Evolutionary conservation across 2,797 vertebrate genomes (phyloP).

Genomic region (Xenentodon cancila): DNA sequence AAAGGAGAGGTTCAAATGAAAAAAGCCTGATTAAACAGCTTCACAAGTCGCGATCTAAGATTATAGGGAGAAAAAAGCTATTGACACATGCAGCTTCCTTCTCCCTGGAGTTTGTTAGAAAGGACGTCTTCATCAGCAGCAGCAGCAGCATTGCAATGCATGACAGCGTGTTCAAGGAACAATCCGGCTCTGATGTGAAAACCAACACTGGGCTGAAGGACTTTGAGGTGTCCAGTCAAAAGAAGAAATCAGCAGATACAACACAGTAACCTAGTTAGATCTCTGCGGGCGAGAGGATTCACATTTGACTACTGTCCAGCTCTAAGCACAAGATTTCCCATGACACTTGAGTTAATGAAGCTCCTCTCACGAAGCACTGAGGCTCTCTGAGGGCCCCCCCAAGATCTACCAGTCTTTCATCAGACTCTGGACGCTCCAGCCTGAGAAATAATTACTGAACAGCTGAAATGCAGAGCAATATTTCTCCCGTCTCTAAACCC

Average conservation of each 20-base stretch:
- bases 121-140: too few relatives aligned
- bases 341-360: constrained; percentile 58
- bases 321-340: constrained; percentile 53
- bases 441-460: constrained; percentile 75
- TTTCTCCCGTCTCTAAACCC: constrained; percentile 53
- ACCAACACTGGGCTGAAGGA: too few relatives aligned
- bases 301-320: constrained; percentile 27
- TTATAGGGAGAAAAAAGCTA: too few relatives aligned
- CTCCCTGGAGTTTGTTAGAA: too few relatives aligned
- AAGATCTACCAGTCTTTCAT: constrained; percentile 71
- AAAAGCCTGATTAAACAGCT: too few relatives aligned
- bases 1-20: too few relatives aligned
- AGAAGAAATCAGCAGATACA: not conserved
- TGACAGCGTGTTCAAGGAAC: too few relatives aligned
- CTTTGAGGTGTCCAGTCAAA: not conserved
- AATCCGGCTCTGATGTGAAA: too few relatives aligned
- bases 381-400: constrained; percentile 54
- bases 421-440: constrained; percentile 60
- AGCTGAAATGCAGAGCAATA: constrained; percentile 64
- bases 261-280: constrained; percentile 30
- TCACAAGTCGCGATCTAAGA: too few relatives aligned
- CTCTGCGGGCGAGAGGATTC: constrained; percentile 10
- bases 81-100: too few relatives aligned
- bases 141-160: too few relatives aligned
- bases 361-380: constrained; percentile 42